Evolutionary conservation across 2,113 vertebrate species (phyloP).

Genomic region (Tringa solitaria): DNA sequence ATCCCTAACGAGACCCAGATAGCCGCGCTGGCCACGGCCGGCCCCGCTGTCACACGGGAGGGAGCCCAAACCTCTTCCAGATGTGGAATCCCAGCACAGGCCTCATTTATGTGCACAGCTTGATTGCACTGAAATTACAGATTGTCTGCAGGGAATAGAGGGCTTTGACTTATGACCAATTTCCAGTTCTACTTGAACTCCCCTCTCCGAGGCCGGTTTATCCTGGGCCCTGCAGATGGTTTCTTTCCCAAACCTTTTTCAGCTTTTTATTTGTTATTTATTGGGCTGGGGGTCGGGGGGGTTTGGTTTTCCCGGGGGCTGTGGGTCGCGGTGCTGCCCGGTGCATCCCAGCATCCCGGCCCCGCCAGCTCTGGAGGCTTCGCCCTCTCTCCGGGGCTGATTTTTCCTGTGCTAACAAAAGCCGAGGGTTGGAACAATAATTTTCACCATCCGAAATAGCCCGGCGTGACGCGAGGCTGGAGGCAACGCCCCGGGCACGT

Average conservation of each 20-base stretch:
- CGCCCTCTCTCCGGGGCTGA: neutral
- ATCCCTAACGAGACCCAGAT: constrained; percentile 12
- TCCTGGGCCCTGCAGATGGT: neutral
- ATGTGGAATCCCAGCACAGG: constrained; percentile 67
- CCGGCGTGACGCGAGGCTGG: neutral
- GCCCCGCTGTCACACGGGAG: constrained; percentile 54
- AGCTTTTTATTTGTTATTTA: neutral
- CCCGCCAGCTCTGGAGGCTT: neutral
- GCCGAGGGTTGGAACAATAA: constrained; percentile 33
- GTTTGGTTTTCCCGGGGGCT: neutral
- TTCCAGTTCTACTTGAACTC: constrained; percentile 64
- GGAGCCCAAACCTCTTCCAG: constrained; percentile 70
- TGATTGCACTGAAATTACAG: constrained; percentile 66
- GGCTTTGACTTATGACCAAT: constrained; percentile 64
- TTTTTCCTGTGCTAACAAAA: constrained; percentile 60
- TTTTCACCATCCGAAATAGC: constrained; percentile 51
- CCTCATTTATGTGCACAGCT: constrained; percentile 65
- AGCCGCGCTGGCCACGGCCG: neutral
- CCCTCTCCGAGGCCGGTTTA: neutral
- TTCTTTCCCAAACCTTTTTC: neutral
- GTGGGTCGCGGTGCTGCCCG: neutral
- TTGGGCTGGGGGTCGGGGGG: neutral
- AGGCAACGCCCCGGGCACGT: neutral
- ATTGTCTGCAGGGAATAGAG: constrained; percentile 64
- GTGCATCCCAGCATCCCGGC: accelerated